Evolutionary conservation across 1,140 invertebrate genomes (phyloP).

Genomic region (Leptopilina clavipes): DNA sequence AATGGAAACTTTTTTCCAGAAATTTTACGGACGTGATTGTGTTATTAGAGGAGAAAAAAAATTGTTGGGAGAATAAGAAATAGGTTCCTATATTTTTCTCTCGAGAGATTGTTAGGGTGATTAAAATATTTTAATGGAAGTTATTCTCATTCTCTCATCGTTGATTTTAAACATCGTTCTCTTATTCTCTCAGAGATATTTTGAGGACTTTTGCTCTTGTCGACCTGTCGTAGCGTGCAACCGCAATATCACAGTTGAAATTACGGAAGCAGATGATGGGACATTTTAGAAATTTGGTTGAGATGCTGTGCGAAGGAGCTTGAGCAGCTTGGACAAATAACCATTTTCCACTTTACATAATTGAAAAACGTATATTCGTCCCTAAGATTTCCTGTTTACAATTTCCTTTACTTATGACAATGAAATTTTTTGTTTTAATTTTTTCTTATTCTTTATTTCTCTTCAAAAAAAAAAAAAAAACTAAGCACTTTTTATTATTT

Average conservation of each 20-base stretch:
- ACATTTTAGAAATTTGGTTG: background rate
- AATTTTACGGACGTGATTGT: too few relatives aligned
- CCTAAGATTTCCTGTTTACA: too few relatives aligned
- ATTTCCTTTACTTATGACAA: too few relatives aligned
- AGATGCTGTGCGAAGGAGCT: background rate
- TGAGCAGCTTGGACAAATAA: background rate
- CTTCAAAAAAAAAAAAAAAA: too few relatives aligned
- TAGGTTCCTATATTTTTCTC: too few relatives aligned
- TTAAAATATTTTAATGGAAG: conserved; percentile 39
- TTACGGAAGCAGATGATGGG: background rate
- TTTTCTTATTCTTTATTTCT: too few relatives aligned
- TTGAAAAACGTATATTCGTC: background rate
- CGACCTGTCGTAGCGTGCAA: background rate
- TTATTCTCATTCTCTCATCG: conserved; percentile 10
- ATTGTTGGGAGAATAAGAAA: too few relatives aligned
- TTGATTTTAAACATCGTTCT: background rate
- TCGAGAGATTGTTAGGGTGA: conserved; percentile 24
- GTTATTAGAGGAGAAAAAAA: too few relatives aligned
- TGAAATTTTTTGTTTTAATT: too few relatives aligned
- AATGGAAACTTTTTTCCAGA: too few relatives aligned
- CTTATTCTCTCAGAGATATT: background rate
- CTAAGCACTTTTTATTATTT: too few relatives aligned
- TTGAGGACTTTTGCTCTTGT: background rate
- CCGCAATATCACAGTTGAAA: background rate
- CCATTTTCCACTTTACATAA: conserved; percentile 3